Percentiles rank a stretch among this genome's conserved stretches.
phyloP scores from a whole-genome alignment of 2,888 invertebrate genomes.

The Athetis lepigone region DNA sequence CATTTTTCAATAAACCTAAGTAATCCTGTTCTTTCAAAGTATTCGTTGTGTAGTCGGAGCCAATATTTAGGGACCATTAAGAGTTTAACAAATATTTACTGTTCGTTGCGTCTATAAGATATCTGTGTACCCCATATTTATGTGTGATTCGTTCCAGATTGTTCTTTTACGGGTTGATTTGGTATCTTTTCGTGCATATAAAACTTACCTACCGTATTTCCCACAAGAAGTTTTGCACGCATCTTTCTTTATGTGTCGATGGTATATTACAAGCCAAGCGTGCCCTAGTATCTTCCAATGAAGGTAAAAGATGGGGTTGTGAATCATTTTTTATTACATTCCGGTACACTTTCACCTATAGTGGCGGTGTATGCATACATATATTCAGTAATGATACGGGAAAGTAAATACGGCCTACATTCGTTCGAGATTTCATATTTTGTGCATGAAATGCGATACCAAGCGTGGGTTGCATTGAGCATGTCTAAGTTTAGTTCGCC shows the following conservation, averaged over 20 bases:
- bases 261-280: constrained; percentile 18
- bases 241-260: constrained; percentile 27
- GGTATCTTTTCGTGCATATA: constrained; percentile 45
- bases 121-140: constrained; percentile 17
- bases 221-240: constrained; percentile 18
- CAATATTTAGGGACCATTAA: constrained; percentile 20
- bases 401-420: constrained; percentile 30
- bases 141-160: constrained; percentile 38
- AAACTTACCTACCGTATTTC: constrained; percentile 39
- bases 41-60: not conserved
- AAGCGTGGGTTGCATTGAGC: constrained; percentile 8
- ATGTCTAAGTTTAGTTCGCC: constrained; percentile 41
- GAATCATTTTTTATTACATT: constrained; percentile 58
- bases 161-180: constrained; percentile 57
- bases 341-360: constrained; percentile 34
- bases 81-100: not conserved
- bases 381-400: constrained; percentile 22
- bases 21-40: constrained; percentile 2
- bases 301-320: constrained; percentile 43
- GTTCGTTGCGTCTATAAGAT: not conserved
- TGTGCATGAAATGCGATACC: not conserved
- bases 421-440: constrained; percentile 21
- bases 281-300: constrained; percentile 12
- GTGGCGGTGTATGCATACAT: constrained; percentile 30
- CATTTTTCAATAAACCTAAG: constrained; percentile 21